Evolutionary conservation across 2,113 vertebrate species (phyloP).

Genomic region (Zapus hudsonius): DNA sequence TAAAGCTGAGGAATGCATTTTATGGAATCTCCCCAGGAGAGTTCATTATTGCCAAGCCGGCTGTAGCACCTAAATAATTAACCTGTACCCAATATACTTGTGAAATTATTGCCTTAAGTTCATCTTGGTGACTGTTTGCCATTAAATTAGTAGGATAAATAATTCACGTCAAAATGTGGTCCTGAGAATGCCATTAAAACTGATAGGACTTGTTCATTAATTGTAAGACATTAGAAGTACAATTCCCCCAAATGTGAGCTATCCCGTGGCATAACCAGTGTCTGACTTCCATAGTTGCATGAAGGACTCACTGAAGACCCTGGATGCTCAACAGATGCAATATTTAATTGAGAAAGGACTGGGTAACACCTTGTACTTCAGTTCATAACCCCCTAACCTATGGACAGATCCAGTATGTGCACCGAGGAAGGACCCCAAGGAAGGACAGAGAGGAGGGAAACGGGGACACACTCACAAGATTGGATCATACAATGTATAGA

Average conservation of each 20-base stretch:
- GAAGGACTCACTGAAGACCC: conserved; percentile 67
- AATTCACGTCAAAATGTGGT: conserved; percentile 85
- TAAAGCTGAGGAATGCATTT: conserved; percentile 80
- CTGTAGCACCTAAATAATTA: conserved; percentile 85
- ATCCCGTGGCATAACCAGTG: conserved; percentile 70
- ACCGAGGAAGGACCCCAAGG: too few species aligned
- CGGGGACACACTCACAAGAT: too few species aligned
- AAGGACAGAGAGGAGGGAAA: too few species aligned
- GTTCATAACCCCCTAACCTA: too few species aligned
- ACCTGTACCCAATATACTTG: conserved; percentile 81
- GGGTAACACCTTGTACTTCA: not conserved
- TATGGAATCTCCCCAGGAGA: conserved; percentile 83
- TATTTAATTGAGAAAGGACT: conserved; percentile 43
- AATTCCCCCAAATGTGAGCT: conserved; percentile 77
- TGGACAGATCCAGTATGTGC: too few species aligned
- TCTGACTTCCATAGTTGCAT: conserved; percentile 67
- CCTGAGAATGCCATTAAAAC: conserved; percentile 83
- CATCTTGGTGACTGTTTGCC: conserved; percentile 81
- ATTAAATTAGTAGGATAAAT: conserved; percentile 88
- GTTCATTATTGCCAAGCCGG: conserved; percentile 77
- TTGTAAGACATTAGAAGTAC: conserved; percentile 84
- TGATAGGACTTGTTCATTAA: conserved; percentile 83
- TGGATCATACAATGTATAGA: too few species aligned
- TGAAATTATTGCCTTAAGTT: conserved; percentile 85
- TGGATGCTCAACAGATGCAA: conserved; percentile 27